Conservation (phyloP, 2,797 vertebrate species). For the Aratinga solstitialis region DNA sequence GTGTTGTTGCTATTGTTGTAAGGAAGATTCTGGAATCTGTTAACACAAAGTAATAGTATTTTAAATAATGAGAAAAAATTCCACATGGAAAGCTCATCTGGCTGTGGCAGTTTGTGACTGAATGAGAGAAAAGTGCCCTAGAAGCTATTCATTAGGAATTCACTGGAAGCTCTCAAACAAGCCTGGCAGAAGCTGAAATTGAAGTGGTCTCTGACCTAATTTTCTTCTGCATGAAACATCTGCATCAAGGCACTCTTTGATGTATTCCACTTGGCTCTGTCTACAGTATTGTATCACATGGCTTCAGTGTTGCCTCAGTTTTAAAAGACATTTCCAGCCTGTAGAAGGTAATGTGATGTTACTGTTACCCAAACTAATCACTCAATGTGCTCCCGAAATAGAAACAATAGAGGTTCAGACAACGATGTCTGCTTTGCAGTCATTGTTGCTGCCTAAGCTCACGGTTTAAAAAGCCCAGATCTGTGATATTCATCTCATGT, state of each 20-base stretch:
- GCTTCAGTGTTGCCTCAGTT: slow-evolving; percentile 78
- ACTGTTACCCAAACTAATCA: slow-evolving; percentile 84
- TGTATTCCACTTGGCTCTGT: slow-evolving; percentile 87
- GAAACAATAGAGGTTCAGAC: slow-evolving; percentile 84
- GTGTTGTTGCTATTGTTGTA: slow-evolving; percentile 56
- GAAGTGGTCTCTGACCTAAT: slow-evolving; percentile 89
- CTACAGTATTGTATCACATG: slow-evolving; percentile 84
- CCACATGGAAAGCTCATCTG: slow-evolving; percentile 82
- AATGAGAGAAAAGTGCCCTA: slow-evolving; percentile 86
- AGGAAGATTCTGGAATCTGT: slow-evolving; percentile 77
- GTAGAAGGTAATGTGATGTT: slow-evolving; percentile 84
- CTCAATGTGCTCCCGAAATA: slow-evolving; percentile 80
- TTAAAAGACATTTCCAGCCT: slow-evolving; percentile 84
- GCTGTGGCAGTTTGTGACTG: slow-evolving; percentile 83
- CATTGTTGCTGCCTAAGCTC: slow-evolving; percentile 73
- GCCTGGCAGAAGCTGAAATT: slow-evolving; percentile 87
- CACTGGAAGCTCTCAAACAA: slow-evolving; percentile 87
- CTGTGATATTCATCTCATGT: slow-evolving; percentile 73
- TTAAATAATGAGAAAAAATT: slow-evolving; percentile 83
- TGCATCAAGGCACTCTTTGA: slow-evolving; percentile 87
- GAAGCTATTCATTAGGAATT: slow-evolving; percentile 88
- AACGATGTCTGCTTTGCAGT: slow-evolving; percentile 76
- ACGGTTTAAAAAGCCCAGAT: slow-evolving; percentile 75
- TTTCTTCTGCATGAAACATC: slow-evolving; percentile 88
- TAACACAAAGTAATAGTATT: slow-evolving; percentile 77